Percentiles rank a stretch among this genome's conserved stretches.
phyloP scores from a whole-genome alignment of 2,113 vertebrate species.

The Anolis sagrei region DNA sequence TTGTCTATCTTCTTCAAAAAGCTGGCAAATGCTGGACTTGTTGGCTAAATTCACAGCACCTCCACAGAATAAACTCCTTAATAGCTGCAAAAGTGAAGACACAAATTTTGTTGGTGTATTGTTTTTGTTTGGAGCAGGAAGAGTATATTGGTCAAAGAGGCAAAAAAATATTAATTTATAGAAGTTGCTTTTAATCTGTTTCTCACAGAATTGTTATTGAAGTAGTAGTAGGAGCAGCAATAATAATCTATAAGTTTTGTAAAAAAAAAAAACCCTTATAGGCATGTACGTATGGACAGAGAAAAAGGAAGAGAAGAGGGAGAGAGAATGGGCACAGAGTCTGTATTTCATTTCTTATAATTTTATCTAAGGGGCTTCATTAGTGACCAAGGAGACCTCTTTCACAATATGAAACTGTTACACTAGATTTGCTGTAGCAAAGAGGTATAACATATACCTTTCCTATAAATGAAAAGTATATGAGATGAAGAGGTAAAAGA shows the following conservation, averaged over 20 bases:
- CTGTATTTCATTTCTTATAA: background rate
- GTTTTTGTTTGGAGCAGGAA: background rate
- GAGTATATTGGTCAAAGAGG: background rate
- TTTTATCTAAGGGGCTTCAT: background rate
- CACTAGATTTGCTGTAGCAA: background rate
- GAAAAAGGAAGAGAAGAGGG: too few relatives aligned
- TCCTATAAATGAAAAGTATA: conserved; percentile 3
- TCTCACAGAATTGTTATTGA: background rate
- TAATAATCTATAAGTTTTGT: background rate
- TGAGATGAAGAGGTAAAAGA: background rate
- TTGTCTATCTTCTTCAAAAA: too few relatives aligned
- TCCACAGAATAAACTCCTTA: too few relatives aligned
- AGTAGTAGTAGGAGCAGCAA: too few relatives aligned
- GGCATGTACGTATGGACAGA: too few relatives aligned
- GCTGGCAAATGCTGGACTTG: too few relatives aligned
- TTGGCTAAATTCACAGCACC: too few relatives aligned
- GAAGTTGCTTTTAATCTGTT: background rate
- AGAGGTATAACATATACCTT: background rate
- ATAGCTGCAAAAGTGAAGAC: too few relatives aligned
- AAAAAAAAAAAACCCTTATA: background rate
- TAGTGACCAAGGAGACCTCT: background rate
- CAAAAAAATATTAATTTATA: background rate
- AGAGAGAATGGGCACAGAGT: background rate
- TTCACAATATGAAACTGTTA: background rate
- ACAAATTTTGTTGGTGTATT: too few relatives aligned